Base-by-base conservation (phyloP, 2,113 vertebrate genomes). In the Rhinolophus sinicus region DNA sequence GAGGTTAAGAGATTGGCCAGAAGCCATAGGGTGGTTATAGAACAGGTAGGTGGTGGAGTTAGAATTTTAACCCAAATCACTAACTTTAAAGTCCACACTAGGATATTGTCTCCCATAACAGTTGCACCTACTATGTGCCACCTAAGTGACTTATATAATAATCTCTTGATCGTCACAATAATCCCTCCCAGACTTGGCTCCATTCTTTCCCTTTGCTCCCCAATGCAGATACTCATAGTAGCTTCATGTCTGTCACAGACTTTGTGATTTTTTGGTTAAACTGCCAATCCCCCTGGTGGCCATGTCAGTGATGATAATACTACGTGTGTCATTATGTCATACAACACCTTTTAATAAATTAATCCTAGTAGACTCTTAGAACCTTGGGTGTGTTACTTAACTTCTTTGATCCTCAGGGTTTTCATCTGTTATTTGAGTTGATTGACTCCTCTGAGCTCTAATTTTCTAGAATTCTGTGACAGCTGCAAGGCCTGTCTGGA, bases 391-490 rank as follows among this genome's bases (percentile, higher is more conserved):
- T 77, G 58, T 73, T 54, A 8, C 6, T 26, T 89, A 65, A 78
- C 38, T 65, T 80, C 69, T 94, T 67, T 88, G 78, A 30, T 26
- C 56, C 44, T 85, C 50, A 47, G 77, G 38, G 65, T 67, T 65
- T 38, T 82, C 82, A 12, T 47, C 60, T 33, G 26, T 83, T n/a
- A 35, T 47, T 26, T 89, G 52, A 82, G 76, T 30, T 47, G 30
- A 30, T 47, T 90, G 72, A 35, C 35, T 69, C 21, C 54, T 90
- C 64, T 62, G 33, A 84, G 22, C 54, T 50, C 19, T 33, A 50
- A 65, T 91, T 90, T 93, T 84, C 87, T 44, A 69, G 56, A 94
- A 52, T 64, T 91, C n/a, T 62, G 40, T 64, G 83, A 22, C 40
- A 30, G 67, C 35, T 0, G 14, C 35, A 88, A 38, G 40, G 19